Conservation (phyloP, 2,113 vertebrate species). For the Notothenia rossii region DNA sequence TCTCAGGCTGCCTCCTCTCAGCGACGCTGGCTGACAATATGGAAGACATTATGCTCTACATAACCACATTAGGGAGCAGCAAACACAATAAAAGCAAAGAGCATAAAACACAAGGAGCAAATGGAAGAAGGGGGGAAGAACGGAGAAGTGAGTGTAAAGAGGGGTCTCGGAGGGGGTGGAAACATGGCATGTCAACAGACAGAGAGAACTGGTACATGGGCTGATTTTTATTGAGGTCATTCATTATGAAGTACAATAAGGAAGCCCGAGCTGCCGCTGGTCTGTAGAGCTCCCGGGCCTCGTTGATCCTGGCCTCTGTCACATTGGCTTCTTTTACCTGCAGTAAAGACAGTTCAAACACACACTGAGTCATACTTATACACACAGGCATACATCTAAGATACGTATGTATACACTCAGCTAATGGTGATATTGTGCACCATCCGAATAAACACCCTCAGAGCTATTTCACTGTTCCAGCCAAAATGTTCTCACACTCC, state of each 20-base stretch:
- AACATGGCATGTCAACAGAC: constrained; percentile 58
- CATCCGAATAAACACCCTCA: constrained; percentile 46
- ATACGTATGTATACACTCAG: constrained; percentile 27
- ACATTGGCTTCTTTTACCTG: constrained; percentile 94
- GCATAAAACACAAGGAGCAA: constrained; percentile 72
- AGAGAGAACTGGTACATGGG: constrained; percentile 96
- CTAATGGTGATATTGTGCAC: constrained; percentile 34
- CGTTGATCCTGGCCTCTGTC: constrained; percentile 92
- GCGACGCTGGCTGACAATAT: constrained; percentile 68
- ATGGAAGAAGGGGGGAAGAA: constrained; percentile 37
- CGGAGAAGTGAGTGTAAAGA: constrained; percentile 51
- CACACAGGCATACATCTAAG: constrained; percentile 7
- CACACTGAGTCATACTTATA: constrained; percentile 8
- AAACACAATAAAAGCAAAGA: constrained; percentile 78
- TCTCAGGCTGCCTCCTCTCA: constrained; percentile 69
- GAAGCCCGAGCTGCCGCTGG: constrained; percentile 88
- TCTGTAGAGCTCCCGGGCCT: constrained; percentile 93
- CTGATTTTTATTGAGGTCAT: constrained; percentile 91
- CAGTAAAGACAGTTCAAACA: constrained; percentile 47
- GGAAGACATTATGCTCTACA: constrained; percentile 74
- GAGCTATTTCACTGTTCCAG: constrained; percentile 61
- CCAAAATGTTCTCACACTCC: constrained; percentile 44
- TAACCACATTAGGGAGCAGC: constrained; percentile 79
- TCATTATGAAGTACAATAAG: constrained; percentile 96
- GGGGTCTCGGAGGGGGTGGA: constrained; percentile 48